A percentile compares a stretch with the other conserved stretches of the same genome.
Conservation (phyloP, 2,113 vertebrate genomes). For the Zosterops pallidus region DNA sequence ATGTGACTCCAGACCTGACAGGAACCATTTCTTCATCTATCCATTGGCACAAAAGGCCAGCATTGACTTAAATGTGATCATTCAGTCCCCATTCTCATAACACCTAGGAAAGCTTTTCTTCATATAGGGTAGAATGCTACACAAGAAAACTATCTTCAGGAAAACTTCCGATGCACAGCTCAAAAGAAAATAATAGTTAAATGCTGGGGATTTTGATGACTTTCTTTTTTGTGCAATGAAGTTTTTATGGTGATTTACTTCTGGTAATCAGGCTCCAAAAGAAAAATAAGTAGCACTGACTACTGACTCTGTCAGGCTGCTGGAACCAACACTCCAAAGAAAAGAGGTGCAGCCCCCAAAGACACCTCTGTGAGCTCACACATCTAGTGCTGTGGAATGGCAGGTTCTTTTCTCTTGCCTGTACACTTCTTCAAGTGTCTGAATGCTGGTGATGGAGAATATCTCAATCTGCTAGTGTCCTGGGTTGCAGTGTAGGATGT, state of each 20-base stretch:
- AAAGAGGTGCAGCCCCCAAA: neutral
- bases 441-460: neutral
- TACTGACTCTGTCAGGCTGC: neutral
- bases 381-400: accelerated
- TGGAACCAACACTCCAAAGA: neutral
- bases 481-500: too few relatives aligned
- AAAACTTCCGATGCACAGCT: neutral
- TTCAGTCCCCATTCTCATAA: neutral
- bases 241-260: neutral
- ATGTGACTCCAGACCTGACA: neutral
- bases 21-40: neutral
- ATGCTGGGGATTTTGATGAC: neutral
- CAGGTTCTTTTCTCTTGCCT: neutral
- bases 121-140: neutral
- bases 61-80: too few relatives aligned
- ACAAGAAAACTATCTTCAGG: neutral
- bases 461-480: neutral
- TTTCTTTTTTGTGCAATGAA: neutral
- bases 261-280: neutral
- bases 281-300: neutral
- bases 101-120: neutral
- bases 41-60: neutral
- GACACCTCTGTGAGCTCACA: neutral
- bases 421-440: neutral
- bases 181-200: neutral